These are phyloP conservation scores for Periplaneta americana DNA, from an alignment of 1,140 invertebrate species.

Conservation along the genomic window DNA sequence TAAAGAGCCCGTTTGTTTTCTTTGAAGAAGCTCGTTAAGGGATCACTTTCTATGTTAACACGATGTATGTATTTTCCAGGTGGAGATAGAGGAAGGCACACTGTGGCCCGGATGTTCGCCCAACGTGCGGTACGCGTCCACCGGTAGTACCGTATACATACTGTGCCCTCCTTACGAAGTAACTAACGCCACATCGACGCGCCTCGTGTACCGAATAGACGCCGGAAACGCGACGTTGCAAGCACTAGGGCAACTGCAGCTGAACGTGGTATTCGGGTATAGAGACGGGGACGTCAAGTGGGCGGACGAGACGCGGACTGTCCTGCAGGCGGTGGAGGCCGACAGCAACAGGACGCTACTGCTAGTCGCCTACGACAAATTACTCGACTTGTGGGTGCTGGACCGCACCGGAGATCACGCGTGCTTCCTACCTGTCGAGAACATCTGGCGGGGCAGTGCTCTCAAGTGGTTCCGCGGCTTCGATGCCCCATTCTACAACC, in stretches of 20 bases:
- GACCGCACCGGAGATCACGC: constrained; percentile 18
- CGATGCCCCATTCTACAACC: background rate
- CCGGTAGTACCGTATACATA: background rate
- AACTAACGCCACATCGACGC: background rate
- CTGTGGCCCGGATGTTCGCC: constrained; percentile 3
- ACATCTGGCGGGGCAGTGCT: constrained; percentile 23
- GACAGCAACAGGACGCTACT: background rate
- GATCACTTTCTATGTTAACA: no score
- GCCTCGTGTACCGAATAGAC: constrained; percentile 1
- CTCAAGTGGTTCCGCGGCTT: constrained; percentile 7
- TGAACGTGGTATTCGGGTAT: background rate
- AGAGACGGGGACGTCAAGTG: background rate
- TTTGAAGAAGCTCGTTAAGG: background rate
- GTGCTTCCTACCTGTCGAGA: constrained; percentile 21
- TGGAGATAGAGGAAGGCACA: background rate
- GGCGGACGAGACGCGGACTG: background rate
- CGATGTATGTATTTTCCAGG: constrained; percentile 1
- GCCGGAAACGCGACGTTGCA: background rate
- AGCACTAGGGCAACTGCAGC: constrained; percentile 5
- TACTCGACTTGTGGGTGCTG: constrained; percentile 25
- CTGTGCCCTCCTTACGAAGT: background rate
- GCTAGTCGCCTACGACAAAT: constrained; percentile 22
- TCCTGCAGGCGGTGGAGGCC: background rate
- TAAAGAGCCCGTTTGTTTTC: background rate
- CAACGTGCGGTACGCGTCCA: background rate